Percentiles rank a stretch among this genome's conserved stretches.
Conservation (phyloP, 2,797 vertebrate species). For the Gadopsis bispinosus region DNA sequence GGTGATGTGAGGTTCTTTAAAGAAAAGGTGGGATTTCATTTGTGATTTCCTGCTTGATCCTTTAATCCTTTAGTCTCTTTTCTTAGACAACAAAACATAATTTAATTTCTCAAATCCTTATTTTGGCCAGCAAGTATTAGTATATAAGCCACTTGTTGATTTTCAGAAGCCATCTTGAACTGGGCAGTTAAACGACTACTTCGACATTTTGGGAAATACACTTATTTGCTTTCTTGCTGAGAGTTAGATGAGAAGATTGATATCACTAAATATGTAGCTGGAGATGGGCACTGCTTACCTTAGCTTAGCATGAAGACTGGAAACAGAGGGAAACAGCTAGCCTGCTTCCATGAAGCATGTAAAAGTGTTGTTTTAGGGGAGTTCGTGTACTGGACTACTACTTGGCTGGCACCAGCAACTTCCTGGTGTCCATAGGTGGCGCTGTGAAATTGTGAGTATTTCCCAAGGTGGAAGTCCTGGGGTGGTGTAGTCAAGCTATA, state of each 20-base stretch:
- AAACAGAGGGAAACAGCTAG: background rate
- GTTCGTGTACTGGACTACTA: background rate
- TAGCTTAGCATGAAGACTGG: background rate
- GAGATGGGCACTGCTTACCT: background rate
- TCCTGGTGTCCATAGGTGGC: background rate
- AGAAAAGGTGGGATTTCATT: slow-evolving; percentile 68
- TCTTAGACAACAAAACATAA: slow-evolving; percentile 67
- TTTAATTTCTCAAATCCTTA: slow-evolving; percentile 63
- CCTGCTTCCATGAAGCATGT: background rate
- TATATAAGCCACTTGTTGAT: slow-evolving; percentile 53
- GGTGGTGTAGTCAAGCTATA: too few relatives aligned
- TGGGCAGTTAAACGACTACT: slow-evolving; percentile 7
- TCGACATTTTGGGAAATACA: background rate
- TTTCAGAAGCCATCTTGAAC: slow-evolving; percentile 27
- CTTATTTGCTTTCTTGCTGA: slow-evolving; percentile 2
- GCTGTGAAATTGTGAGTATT: too few relatives aligned
- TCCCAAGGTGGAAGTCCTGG: too few relatives aligned
- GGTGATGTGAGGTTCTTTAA: slow-evolving; percentile 59
- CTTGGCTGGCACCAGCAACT: slow-evolving; percentile 1
- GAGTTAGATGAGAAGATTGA: slow-evolving; percentile 6
- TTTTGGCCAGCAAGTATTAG: slow-evolving; percentile 18
- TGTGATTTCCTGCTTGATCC: slow-evolving; percentile 78
- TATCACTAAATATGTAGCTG: background rate
- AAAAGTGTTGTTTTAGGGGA: background rate
- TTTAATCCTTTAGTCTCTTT: slow-evolving; percentile 72